phyloP scores from a whole-genome alignment of 2,888 invertebrate genomes.

The Carpatolechia fugitivella region DNA sequence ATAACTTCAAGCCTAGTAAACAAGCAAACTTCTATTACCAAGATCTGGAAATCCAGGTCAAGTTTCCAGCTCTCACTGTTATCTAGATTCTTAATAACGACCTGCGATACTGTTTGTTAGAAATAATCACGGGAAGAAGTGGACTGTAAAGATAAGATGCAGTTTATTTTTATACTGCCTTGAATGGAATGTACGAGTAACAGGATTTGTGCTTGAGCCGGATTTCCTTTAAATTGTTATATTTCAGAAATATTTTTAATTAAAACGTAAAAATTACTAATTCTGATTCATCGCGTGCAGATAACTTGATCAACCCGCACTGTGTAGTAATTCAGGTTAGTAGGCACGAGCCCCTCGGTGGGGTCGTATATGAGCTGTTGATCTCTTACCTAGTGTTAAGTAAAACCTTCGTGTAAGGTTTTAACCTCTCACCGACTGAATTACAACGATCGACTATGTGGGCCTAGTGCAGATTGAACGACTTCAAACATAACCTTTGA shows the following conservation, averaged over 20 bases:
- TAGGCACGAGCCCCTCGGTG: too few species aligned
- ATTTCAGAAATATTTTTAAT: background rate
- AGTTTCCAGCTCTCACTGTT: conserved; percentile 16
- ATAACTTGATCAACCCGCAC: too few species aligned
- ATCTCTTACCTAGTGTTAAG: too few species aligned
- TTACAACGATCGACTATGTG: too few species aligned
- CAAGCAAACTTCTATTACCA: background rate
- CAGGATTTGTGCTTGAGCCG: background rate
- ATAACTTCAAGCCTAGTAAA: too few species aligned
- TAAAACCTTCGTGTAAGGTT: too few species aligned
- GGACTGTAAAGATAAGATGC: conserved; percentile 27
- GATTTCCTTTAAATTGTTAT: background rate
- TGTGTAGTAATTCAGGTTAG: too few species aligned
- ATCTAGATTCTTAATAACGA: conserved; percentile 21
- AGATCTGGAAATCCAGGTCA: conserved; percentile 10
- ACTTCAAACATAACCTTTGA: too few species aligned
- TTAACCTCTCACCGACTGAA: too few species aligned
- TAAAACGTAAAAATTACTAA: background rate
- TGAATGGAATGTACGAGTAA: background rate
- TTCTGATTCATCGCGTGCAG: too few species aligned
- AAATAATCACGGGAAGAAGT: conserved; percentile 29
- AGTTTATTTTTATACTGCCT: background rate
- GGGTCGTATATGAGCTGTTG: too few species aligned
- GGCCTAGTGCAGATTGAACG: too few species aligned
- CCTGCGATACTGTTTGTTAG: conserved; percentile 17